A percentile compares a stretch with the other conserved stretches of the same genome.
Conservation (phyloP, 1,140 invertebrate species). For the Drosophila sturtevanti region DNA sequence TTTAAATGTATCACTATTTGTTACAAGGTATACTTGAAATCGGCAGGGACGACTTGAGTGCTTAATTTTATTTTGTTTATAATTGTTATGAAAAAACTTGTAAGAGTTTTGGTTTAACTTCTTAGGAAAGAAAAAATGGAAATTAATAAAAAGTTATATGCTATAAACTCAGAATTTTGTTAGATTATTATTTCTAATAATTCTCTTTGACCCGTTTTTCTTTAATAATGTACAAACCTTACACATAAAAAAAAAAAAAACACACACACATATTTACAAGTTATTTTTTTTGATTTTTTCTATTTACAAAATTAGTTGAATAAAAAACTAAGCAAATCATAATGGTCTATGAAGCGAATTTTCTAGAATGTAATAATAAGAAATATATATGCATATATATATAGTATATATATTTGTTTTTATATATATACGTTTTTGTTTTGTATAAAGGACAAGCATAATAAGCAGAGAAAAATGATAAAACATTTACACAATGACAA, state of each 20-base stretch:
- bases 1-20: no score
- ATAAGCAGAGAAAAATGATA: conserved; percentile 22
- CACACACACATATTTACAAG: background rate
- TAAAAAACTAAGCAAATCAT: conserved; percentile 57
- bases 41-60: no score
- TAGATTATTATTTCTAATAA: background rate
- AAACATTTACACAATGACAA: conserved; percentile 13
- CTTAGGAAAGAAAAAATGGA: no score
- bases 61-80: no score
- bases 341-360: conserved; percentile 63
- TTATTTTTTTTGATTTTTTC: conserved; percentile 7
- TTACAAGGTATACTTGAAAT: no score
- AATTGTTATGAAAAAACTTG: no score
- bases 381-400: conserved; percentile 4
- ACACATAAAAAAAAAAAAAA: background rate
- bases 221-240: conserved; percentile 27
- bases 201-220: background rate
- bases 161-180: background rate
- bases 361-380: conserved; percentile 11
- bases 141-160: background rate
- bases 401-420: conserved; percentile 8
- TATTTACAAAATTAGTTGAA: conserved; percentile 35
- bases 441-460: conserved; percentile 4
- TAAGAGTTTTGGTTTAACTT: no score
- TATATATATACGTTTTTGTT: conserved; percentile 1